phyloP scores from a whole-genome alignment of 1,140 invertebrate species.

The Melitaea cinxia region DNA sequence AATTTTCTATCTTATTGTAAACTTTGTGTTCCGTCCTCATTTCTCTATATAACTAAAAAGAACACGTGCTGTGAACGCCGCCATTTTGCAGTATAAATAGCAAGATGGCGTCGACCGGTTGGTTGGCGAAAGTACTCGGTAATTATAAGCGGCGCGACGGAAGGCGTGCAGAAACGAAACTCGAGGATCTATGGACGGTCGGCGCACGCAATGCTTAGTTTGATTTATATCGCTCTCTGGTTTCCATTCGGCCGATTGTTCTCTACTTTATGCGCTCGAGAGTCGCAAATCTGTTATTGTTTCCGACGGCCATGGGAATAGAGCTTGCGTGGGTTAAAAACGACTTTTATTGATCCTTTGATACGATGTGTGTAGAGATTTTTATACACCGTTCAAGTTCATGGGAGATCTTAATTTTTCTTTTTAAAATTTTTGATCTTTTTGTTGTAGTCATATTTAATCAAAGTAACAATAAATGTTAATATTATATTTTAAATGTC shows the following conservation, averaged over 20 bases:
- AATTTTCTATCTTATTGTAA: neutral
- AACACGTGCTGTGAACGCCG: slow-evolving; percentile 66
- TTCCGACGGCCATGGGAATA: slow-evolving; percentile 72
- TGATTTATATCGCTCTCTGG: slow-evolving; percentile 79
- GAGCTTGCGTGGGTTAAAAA: slow-evolving; percentile 49
- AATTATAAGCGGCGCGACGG: slow-evolving; percentile 73
- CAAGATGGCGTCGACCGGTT: slow-evolving; percentile 76
- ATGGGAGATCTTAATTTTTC: too few species aligned
- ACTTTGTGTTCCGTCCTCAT: slow-evolving; percentile 26
- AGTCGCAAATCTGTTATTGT: slow-evolving; percentile 73
- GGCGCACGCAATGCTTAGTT: slow-evolving; percentile 74
- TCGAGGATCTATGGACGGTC: slow-evolving; percentile 73
- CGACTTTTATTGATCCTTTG: slow-evolving; percentile 60
- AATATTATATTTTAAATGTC: neutral
- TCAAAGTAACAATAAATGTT: neutral
- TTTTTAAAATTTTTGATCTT: too few species aligned
- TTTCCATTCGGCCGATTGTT: slow-evolving; percentile 76
- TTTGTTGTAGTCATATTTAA: slow-evolving; percentile 9
- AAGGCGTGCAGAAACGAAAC: slow-evolving; percentile 72
- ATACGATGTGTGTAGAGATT: slow-evolving; percentile 45
- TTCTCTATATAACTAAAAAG: slow-evolving; percentile 65
- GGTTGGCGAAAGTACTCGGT: slow-evolving; percentile 78
- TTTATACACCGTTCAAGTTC: slow-evolving; percentile 46
- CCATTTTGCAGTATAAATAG: slow-evolving; percentile 80
- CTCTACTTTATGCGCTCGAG: slow-evolving; percentile 66